These are phyloP conservation scores for Climacteris rufus DNA, from an alignment of 2,113 vertebrate genomes.

Conservation along the genomic window DNA sequence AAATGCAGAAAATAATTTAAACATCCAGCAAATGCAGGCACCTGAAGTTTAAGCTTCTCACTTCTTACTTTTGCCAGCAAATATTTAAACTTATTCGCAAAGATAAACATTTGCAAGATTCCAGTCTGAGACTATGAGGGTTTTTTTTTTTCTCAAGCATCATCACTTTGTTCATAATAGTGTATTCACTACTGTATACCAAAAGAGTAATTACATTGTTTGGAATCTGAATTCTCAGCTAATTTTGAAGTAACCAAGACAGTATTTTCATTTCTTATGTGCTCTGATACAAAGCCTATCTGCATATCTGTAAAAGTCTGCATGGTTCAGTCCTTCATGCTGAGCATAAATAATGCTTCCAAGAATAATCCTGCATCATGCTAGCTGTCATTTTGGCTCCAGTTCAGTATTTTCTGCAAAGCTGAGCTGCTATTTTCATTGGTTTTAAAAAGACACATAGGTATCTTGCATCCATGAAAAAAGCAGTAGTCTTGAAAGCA, in stretches of 20 bases:
- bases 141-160: background rate
- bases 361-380: background rate
- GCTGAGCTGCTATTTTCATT: background rate
- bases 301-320: background rate
- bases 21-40: background rate
- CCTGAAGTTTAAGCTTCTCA: background rate
- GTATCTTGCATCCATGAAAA: background rate
- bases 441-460: background rate
- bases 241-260: background rate
- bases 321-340: background rate
- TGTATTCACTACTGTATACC: background rate
- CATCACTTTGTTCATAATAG: background rate
- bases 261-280: background rate
- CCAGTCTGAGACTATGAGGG: background rate
- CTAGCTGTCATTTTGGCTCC: background rate
- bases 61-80: background rate
- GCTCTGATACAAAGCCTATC: background rate
- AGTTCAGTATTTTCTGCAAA: background rate
- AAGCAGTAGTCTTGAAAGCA: background rate
- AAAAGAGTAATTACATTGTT: background rate
- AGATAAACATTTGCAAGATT: background rate
- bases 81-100: background rate
- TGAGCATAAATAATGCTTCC: conserved; percentile 20
- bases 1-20: background rate
- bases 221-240: background rate